These are phyloP conservation scores for Gila orcuttii DNA, from an alignment of 2,113 vertebrate genomes.

Conservation along the genomic window DNA sequence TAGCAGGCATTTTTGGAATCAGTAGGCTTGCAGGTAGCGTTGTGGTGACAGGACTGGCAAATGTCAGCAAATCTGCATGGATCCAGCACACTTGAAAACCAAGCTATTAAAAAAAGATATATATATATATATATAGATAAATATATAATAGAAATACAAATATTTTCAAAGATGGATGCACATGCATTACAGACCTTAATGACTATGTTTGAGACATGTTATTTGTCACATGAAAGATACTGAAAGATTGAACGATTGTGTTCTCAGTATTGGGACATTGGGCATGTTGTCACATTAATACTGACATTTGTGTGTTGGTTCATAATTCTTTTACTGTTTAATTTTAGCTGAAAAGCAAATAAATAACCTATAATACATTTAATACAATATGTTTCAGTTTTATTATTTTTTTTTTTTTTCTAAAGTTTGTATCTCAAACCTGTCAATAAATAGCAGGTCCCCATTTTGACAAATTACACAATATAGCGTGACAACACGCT, in stretches of 20 bases:
- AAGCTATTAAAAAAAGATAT: conserved; percentile 66
- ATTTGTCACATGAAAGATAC: too few species aligned
- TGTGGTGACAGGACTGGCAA: conserved; percentile 69
- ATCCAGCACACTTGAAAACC: conserved; percentile 75
- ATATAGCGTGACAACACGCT: neutral
- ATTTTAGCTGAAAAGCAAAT: neutral
- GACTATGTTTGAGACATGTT: neutral
- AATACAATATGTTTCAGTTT: too few species aligned
- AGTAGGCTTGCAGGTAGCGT: conserved; percentile 65
- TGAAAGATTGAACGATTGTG: neutral
- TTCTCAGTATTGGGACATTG: neutral
- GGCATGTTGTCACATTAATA: neutral
- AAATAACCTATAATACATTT: neutral
- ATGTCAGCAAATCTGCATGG: conserved; percentile 68
- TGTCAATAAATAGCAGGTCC: too few species aligned
- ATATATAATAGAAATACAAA: neutral
- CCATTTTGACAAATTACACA: neutral
- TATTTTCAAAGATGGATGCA: neutral
- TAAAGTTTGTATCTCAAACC: too few species aligned
- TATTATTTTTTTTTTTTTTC: too few species aligned
- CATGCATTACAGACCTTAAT: neutral
- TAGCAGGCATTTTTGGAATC: conserved; percentile 64
- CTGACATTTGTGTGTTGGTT: neutral
- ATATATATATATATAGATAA: too few species aligned
- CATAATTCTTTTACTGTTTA: neutral